Base-by-base conservation (phyloP, 2,113 vertebrate genomes). In the Rana temporaria region DNA sequence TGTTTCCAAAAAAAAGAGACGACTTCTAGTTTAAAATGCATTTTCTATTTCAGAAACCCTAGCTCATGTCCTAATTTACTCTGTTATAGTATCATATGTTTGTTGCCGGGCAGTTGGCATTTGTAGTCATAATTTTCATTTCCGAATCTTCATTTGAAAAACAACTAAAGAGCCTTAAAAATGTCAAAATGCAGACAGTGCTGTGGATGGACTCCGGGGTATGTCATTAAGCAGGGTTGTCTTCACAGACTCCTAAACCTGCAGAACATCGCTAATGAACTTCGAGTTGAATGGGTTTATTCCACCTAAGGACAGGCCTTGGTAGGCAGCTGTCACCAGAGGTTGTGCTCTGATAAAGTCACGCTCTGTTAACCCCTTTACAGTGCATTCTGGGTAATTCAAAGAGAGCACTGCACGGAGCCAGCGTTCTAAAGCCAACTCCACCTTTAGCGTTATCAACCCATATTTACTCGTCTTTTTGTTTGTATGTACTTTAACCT, bases 251-350 rank as follows among this genome's bases (percentile, higher is more conserved):
- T 34, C 22, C 32, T 59, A 82, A 64, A 65, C 71, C 81, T 76
- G 71, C 26, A 68, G 71, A 83, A 83, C 72, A 76, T 83, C 70
- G 66, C 63, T 68, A 83, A 83, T 83, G 72, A 83, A 48, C 81
- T 83, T 75, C 72, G 24, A 82, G 72, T 76, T 65, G 70, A 76
- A 83, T 83, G 71, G 30, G 71, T 83, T 83, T 83, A 83, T 83
- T 83, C 62, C 32, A 76, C 81, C 81, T 72, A 57, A 83, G 81
- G 81, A 83, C 32, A 83, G 63, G 62, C 81, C 9, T 32, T 83
- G 72, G 62, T 83, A 76, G 81, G 72, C 81, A 76, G 81, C 81
- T 76, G 72, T 83, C 81, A 83, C 71, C 63, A 76, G 63, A 60
- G 71, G 63, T 83, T 83, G 53, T 48, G 62, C 63, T 83, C 72